Evolutionary conservation across 2,888 invertebrate genomes (phyloP), one percentile per base, ranked within the genome.

Genomic region (Diplolepis rosae): DNA sequence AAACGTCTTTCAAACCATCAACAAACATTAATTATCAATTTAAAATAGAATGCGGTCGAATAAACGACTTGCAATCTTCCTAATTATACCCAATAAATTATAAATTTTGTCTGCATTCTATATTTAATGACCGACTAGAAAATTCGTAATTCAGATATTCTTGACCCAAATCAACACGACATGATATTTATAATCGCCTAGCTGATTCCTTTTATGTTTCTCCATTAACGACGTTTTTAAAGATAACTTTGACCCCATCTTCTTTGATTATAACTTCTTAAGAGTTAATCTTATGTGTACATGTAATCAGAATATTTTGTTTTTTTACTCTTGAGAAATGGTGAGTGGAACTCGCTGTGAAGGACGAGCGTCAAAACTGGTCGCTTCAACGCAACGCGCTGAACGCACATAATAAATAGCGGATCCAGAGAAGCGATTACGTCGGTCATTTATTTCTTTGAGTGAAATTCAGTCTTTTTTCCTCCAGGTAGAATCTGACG

Each of bases 341-440:
- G 61, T 61, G 35, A 61, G 39, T 39, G 61, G 61, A 61, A 39
- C 39, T 61, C 13, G n/a, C 13, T 35, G 61, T 61, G 61, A 61
- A 61, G 61, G 61, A 61, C 39, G 24, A 61, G 61, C 39, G 61
- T 61, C 61, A 61, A 61, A 61, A 61, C 35, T 61, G 39, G 39
- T 24, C 18, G 61, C 39, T 61, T 61, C 61, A 61, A 61, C 50
- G 50, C 24, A 11, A 24, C 11, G 18, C 13, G 30, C n/a, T 45
- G 7, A 18, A 13, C 35, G 56, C 56, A 56, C 56, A 61, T 61
- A 61, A 61, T 61, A 61, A 61, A 61, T 61, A 61, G 39, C 24
- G 61, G 61, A 61, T 61, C 39, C 39, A 61, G 27, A 39, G 61
- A 61, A 61, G 61, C 61, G 61, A 61, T 61, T 61, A 39, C 61